A percentile compares a stretch with the other conserved stretches of the same genome.
These are phyloP conservation scores for Bombus sibiricus DNA, from an alignment of 1,140 invertebrate species.

Conservation along the genomic window DNA sequence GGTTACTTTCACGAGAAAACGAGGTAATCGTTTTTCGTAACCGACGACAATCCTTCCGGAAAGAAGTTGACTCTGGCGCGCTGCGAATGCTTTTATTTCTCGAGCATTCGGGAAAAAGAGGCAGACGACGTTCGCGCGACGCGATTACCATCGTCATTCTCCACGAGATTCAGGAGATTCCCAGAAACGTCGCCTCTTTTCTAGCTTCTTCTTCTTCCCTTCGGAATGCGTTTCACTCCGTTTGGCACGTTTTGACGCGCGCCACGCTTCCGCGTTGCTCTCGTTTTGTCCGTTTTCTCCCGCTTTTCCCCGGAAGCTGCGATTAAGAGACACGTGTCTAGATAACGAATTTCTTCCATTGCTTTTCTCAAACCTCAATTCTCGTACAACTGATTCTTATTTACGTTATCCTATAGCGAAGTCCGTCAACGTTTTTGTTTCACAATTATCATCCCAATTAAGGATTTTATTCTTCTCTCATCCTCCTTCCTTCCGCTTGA, in stretches of 20 bases:
- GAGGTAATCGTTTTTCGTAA: conserved; percentile 21
- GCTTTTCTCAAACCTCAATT: background rate
- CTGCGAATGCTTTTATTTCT: background rate
- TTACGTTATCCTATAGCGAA: background rate
- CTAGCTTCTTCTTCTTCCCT: background rate
- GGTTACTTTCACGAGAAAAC: background rate
- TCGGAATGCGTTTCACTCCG: conserved; percentile 20
- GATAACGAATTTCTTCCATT: conserved; percentile 3
- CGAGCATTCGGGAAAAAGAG: background rate
- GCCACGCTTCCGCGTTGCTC: background rate
- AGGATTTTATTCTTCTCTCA: no score
- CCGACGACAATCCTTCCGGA: background rate
- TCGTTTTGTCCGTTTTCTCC: background rate
- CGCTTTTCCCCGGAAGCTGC: background rate
- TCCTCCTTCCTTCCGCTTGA: no score
- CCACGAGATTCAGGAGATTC: background rate
- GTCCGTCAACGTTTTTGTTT: no score
- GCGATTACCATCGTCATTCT: conserved; percentile 27
- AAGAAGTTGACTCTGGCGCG: background rate
- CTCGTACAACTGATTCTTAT: background rate
- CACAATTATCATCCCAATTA: no score
- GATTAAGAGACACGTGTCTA: conserved; percentile 28
- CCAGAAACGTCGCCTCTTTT: background rate
- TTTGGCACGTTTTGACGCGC: conserved; percentile 34
- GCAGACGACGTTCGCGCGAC: background rate